phyloP scores from a whole-genome alignment of 2,888 invertebrate species.

The Vannuccia rotundouncinata region DNA sequence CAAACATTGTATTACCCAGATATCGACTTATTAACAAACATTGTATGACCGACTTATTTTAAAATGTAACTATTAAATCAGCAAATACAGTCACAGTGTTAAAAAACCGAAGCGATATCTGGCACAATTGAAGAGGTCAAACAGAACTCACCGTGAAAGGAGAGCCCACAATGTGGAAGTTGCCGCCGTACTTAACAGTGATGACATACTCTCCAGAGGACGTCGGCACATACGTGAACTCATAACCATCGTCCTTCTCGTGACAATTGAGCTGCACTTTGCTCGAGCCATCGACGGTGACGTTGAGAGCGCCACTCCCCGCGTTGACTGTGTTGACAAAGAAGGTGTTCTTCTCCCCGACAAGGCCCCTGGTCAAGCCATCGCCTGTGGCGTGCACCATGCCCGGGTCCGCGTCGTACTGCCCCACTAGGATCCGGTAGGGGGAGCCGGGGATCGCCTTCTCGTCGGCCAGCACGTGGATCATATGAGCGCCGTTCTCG shows the following conservation, averaged over 20 bases:
- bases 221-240: constrained; percentile 68
- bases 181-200: constrained; percentile 74
- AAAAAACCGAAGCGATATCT: too few species aligned
- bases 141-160: constrained; percentile 34
- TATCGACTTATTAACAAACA: too few species aligned
- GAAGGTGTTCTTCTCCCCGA: constrained; percentile 68
- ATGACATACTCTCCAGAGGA: constrained; percentile 92
- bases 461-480: constrained; percentile 64
- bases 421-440: constrained; percentile 69
- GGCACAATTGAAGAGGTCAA: neutral
- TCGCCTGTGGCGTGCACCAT: constrained; percentile 75
- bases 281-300: constrained; percentile 92
- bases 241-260: constrained; percentile 81
- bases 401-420: constrained; percentile 66
- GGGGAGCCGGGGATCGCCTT: constrained; percentile 67
- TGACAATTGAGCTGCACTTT: constrained; percentile 88
- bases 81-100: too few species aligned
- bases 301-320: constrained; percentile 83
- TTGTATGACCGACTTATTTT: too few species aligned
- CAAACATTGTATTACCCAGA: too few species aligned
- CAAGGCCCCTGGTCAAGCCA: constrained; percentile 75
- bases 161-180: constrained; percentile 36
- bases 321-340: constrained; percentile 93
- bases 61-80: too few species aligned
- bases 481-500: constrained; percentile 79